phyloP scores from a whole-genome alignment of 2,888 invertebrate species.

The Kuschelorhynchus macadamiae region DNA sequence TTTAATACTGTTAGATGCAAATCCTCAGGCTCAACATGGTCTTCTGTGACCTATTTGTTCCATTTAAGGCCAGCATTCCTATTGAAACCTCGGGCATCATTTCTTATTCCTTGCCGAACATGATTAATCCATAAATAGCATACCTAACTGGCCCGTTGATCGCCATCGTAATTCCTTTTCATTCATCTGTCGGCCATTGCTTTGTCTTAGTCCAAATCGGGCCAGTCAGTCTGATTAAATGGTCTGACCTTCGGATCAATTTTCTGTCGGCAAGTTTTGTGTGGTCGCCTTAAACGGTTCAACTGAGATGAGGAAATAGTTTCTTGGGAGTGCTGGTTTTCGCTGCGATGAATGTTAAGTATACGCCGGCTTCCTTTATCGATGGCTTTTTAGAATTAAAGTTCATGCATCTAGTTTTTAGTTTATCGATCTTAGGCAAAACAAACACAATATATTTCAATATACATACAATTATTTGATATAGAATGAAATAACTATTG shows the following conservation, averaged over 20 bases:
- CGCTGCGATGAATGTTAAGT: background rate
- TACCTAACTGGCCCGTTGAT: conserved; percentile 14
- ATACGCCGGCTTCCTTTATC: no score
- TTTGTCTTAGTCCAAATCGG: conserved; percentile 35
- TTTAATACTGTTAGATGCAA: background rate
- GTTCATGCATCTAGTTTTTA: no score
- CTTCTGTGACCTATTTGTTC: conserved; percentile 21
- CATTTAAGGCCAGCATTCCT: conserved; percentile 29
- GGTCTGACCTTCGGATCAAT: conserved; percentile 28
- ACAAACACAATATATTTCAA: no score
- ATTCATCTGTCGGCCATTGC: conserved; percentile 36
- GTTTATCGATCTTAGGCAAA: no score
- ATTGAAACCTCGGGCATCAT: conserved; percentile 25
- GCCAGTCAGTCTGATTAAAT: conserved; percentile 22
- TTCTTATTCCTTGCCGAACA: conserved; percentile 28
- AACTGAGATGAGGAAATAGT: conserved; percentile 4
- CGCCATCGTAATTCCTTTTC: conserved; percentile 28
- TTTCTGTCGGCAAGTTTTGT: conserved; percentile 21
- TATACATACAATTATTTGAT: no score
- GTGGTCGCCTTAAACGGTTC: conserved; percentile 9
- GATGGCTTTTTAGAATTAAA: no score
- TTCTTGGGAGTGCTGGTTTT: background rate
- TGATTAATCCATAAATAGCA: conserved; percentile 30
- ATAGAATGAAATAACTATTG: no score
- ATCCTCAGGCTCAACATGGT: conserved; percentile 3